Conservation (phyloP, 2,888 invertebrate genomes). For the Rotaria magnacalcarata region DNA sequence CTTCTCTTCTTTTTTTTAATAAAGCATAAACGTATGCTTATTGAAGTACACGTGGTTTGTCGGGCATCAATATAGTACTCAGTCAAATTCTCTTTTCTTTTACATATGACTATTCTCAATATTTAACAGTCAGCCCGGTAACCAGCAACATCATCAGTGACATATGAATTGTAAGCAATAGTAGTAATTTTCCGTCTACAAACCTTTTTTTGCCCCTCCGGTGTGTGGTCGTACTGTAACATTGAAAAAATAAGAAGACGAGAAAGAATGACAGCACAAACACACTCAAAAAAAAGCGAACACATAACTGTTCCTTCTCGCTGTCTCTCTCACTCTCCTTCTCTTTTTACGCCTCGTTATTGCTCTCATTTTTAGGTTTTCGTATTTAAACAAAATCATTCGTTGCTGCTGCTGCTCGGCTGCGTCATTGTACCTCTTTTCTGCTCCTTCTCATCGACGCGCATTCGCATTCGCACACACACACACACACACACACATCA, state of each 20-base stretch:
- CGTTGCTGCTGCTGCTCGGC: not conserved
- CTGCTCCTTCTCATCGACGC: not conserved
- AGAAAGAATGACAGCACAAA: not conserved
- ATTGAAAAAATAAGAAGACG: not conserved
- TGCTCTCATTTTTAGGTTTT: slow-evolving; percentile 34
- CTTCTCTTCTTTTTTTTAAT: not conserved
- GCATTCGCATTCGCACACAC: not conserved
- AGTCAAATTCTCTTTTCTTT: not conserved
- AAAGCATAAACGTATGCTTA: not conserved
- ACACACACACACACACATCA: slow-evolving; percentile 1
- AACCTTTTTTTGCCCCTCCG: not conserved
- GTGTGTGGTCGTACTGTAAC: not conserved
- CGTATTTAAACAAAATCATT: slow-evolving; percentile 30
- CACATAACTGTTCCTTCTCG: not conserved
- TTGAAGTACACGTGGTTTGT: not conserved
- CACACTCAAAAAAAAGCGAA: not conserved
- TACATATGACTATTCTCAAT: not conserved
- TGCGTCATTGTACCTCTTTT: not conserved
- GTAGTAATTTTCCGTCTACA: not conserved
- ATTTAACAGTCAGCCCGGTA: not conserved
- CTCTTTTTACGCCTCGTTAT: not conserved
- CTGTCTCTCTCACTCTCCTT: not conserved
- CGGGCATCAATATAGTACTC: not conserved
- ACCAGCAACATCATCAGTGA: not conserved
- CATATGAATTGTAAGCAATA: not conserved